These are phyloP conservation scores for Turdus rufiventris DNA, from an alignment of 2,113 vertebrate genomes.

Conservation along the genomic window DNA sequence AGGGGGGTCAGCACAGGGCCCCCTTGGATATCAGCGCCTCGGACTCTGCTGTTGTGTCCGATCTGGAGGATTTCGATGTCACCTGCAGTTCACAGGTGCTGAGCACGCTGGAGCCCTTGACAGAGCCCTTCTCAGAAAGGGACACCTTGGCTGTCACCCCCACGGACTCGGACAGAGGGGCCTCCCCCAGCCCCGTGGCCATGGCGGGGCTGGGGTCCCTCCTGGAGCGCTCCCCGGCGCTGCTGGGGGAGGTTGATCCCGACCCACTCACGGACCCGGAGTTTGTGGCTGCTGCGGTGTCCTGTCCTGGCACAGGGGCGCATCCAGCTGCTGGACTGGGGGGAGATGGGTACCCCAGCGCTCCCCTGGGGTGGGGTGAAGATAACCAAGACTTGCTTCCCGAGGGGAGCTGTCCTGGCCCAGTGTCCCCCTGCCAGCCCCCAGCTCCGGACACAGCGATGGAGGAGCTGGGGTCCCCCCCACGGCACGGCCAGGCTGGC, in stretches of 20 bases:
- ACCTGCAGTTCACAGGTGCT: slow-evolving; percentile 71
- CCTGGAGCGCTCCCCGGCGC: not conserved
- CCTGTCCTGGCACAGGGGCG: not conserved
- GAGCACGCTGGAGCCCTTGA: slow-evolving; percentile 45
- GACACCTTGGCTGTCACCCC: slow-evolving; percentile 52
- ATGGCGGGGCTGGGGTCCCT: not conserved
- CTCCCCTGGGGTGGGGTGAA: slow-evolving; percentile 34
- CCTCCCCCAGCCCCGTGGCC: slow-evolving; percentile 50
- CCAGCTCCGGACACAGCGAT: not conserved
- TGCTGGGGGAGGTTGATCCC: not conserved
- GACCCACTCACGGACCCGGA: not conserved
- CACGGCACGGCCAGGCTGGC: slow-evolving; percentile 6
- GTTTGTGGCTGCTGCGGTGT: not conserved
- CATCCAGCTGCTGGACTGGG: not conserved
- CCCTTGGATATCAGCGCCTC: slow-evolving; percentile 41
- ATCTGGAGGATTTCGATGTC: slow-evolving; percentile 61
- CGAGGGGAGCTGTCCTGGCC: not conserved
- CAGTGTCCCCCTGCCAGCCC: not conserved
- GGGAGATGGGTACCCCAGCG: not conserved
- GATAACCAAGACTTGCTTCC: slow-evolving; percentile 16
- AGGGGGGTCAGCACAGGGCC: not conserved
- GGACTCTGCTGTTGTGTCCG: slow-evolving; percentile 51
- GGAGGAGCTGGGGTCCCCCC: slow-evolving; percentile 62
- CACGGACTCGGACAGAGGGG: slow-evolving; percentile 45
- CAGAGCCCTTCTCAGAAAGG: slow-evolving; percentile 54